Evolutionary conservation across 2,888 invertebrate genomes (phyloP), one percentile per base, ranked within the genome.

Genomic region (Leucoptera coffeella): DNA sequence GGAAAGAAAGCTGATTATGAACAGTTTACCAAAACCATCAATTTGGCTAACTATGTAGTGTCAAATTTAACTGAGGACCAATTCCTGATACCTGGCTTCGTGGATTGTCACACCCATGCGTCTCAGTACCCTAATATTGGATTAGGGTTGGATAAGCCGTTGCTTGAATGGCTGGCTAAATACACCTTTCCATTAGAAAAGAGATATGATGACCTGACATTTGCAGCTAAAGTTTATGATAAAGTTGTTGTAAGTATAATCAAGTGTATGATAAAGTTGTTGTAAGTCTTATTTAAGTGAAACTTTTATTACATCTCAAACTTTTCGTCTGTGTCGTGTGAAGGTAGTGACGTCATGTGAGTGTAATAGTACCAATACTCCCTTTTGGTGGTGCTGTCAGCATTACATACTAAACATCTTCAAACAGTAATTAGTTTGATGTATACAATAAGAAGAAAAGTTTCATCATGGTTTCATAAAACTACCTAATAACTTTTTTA

Each of bases 71-170:
- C 27, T 6, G 29, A 40, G 4, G 52, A 57, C 25, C 82, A 87
- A 53, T 82, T 93, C 43, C 48, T 93, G 9, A 81, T 91, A 49
- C 93, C 93, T 0, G 94, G 93, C 1, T 77, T 94, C 31, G 73
- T 93, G 3, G 93, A 94, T 53, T 84, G 87, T 12, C 94, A 94
- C 47, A 85, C 88, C 7, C 93, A 94, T 62, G 91, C 90, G 0
- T 82, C 89, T 0, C 93, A 94, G 56, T 85, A 85, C 39, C 86
- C 89, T 1, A 92, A 93, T 55, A 65, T 82, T 29, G 93, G 92
- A 0, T 56, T 89, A 8, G 92, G 90, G 0, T 73, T 89, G 35
- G 89, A 91, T 45, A 75, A 78, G 37, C 78, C 82, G 0, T 60
- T 94, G 20, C 50, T 93, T 6, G 84, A 90, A 25, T 94, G 94